Percentiles rank a stretch among this genome's conserved stretches.
These are phyloP conservation scores for Sipha maydis DNA, from an alignment of 2,888 invertebrate species.

Conservation along the genomic window DNA sequence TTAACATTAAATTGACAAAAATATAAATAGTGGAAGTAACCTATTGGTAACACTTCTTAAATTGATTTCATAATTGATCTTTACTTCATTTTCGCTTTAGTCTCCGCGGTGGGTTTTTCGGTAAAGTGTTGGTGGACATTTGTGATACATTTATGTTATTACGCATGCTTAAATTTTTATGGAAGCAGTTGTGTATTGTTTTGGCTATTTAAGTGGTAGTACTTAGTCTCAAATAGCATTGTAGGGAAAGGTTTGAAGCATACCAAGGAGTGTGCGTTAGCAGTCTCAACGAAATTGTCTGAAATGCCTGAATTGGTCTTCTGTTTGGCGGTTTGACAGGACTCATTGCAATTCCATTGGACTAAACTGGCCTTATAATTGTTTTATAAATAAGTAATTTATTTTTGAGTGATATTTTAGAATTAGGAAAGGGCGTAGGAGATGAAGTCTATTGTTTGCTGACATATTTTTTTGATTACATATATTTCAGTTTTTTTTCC, in stretches of 20 bases:
- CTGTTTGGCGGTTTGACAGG: not conserved
- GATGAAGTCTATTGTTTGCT: too few relatives aligned
- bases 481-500: too few relatives aligned
- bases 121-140: not conserved
- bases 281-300: not conserved
- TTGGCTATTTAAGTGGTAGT: not conserved
- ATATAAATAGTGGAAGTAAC: not conserved
- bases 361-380: not conserved
- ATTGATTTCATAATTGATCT: not conserved
- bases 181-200: not conserved
- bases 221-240: not conserved
- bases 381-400: too few relatives aligned
- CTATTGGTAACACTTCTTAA: not conserved
- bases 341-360: not conserved
- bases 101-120: not conserved
- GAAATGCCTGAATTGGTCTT: not conserved
- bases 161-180: not conserved
- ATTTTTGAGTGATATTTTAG: too few relatives aligned
- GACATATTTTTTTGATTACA: too few relatives aligned
- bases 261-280: constrained; percentile 10
- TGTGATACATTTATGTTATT: not conserved
- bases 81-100: not conserved
- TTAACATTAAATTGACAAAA: not conserved
- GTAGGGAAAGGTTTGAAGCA: too few relatives aligned
- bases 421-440: too few relatives aligned